These are phyloP conservation scores for Thamnophis elegans DNA, from an alignment of 2,797 vertebrate genomes.

Conservation along the genomic window DNA sequence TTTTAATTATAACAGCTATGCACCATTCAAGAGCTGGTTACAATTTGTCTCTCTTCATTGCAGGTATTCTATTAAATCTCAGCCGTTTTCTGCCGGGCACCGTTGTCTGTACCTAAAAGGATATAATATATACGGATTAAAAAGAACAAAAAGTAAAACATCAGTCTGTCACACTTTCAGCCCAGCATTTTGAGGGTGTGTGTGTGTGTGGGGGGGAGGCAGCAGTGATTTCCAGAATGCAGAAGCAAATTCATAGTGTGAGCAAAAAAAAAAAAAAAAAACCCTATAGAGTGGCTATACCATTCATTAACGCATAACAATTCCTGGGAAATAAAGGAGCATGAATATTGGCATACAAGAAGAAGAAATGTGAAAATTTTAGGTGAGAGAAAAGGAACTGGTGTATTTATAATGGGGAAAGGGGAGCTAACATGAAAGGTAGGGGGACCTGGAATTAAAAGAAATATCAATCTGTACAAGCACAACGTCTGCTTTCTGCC, in stretches of 20 bases:
- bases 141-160: not conserved
- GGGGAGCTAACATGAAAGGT: not conserved
- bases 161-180: constrained; percentile 17
- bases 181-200: not conserved
- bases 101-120: constrained; percentile 18
- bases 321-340: constrained; percentile 14
- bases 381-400: constrained; percentile 24
- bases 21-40: constrained; percentile 45
- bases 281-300: not conserved
- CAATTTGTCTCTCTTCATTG: constrained; percentile 15
- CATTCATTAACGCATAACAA: not conserved
- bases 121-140: not conserved
- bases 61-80: not conserved
- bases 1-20: constrained; percentile 64
- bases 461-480: constrained; percentile 63
- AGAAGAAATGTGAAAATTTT: constrained; percentile 23
- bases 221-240: constrained; percentile 13
- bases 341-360: constrained; percentile 3
- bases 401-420: constrained; percentile 18
- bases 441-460: constrained; percentile 54
- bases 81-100: constrained; percentile 20
- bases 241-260: not conserved
- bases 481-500: constrained; percentile 64
- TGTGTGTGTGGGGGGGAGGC: not conserved
- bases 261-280: not conserved